Conservation (phyloP, 2,888 invertebrate genomes). For the Sesia apiformis region DNA sequence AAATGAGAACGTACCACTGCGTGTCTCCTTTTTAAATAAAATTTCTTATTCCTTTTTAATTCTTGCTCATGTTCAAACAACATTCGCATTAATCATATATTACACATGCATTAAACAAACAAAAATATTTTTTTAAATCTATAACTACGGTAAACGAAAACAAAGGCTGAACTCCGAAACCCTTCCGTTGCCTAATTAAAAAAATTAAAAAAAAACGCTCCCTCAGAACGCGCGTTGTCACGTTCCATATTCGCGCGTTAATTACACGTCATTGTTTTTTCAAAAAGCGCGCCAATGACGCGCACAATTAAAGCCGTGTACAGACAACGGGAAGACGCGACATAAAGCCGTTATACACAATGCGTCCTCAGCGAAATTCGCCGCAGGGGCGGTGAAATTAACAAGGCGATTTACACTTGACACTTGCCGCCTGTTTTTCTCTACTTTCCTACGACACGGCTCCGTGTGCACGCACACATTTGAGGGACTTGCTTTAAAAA, state of each 20-base stretch:
- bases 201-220: constrained; percentile 57
- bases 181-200: constrained; percentile 65
- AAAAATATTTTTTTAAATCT: background rate
- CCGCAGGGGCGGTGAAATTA: constrained; percentile 72
- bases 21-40: background rate
- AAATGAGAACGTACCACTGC: background rate
- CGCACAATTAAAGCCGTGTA: constrained; percentile 72
- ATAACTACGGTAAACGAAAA: background rate
- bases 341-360: constrained; percentile 72
- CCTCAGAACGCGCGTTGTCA: constrained; percentile 71
- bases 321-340: constrained; percentile 72
- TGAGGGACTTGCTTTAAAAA: background rate
- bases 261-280: constrained; percentile 75
- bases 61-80: too few relatives aligned
- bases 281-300: constrained; percentile 73
- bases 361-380: constrained; percentile 72
- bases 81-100: too few relatives aligned
- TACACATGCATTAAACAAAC: too few relatives aligned
- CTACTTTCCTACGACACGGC: constrained; percentile 46
- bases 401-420: constrained; percentile 76
- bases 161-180: constrained; percentile 25
- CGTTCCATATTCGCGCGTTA: constrained; percentile 74
- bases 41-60: too few relatives aligned
- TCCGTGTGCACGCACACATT: constrained; percentile 31
- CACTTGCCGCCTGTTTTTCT: constrained; percentile 66